A percentile compares a stretch with the other conserved stretches of the same genome.
These are phyloP conservation scores for Lipotes vexillifer DNA, from an alignment of 2,113 vertebrate genomes.

Conservation along the genomic window DNA sequence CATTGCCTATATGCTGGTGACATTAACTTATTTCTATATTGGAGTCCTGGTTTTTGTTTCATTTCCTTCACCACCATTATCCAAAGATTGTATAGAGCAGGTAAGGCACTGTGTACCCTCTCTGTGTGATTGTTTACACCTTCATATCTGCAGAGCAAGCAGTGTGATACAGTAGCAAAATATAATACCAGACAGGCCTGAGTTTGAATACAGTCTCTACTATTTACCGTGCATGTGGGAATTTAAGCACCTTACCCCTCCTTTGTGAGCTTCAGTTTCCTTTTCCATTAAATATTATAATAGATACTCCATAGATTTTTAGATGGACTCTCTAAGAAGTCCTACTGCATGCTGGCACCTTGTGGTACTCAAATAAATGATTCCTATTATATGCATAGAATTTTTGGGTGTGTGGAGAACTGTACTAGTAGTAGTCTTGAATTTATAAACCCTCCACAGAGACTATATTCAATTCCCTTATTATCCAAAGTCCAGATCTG, in stretches of 20 bases:
- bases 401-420: neutral
- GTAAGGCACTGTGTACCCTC: slow-evolving; percentile 77
- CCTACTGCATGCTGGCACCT: neutral
- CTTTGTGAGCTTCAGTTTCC: neutral
- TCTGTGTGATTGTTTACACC: neutral
- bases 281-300: neutral
- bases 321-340: neutral
- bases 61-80: slow-evolving; percentile 93
- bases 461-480: neutral
- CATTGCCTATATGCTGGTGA: slow-evolving; percentile 94
- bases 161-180: neutral
- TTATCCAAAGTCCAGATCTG: neutral
- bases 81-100: slow-evolving; percentile 95
- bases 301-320: neutral
- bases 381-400: neutral
- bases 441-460: neutral
- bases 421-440: neutral
- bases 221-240: neutral
- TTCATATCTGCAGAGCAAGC: neutral
- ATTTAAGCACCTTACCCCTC: neutral
- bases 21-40: slow-evolving; percentile 94
- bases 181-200: neutral
- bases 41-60: slow-evolving; percentile 92
- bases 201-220: neutral
- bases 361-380: neutral